Conservation (phyloP, 2,113 vertebrate genomes). For the Centropus unirufus region DNA sequence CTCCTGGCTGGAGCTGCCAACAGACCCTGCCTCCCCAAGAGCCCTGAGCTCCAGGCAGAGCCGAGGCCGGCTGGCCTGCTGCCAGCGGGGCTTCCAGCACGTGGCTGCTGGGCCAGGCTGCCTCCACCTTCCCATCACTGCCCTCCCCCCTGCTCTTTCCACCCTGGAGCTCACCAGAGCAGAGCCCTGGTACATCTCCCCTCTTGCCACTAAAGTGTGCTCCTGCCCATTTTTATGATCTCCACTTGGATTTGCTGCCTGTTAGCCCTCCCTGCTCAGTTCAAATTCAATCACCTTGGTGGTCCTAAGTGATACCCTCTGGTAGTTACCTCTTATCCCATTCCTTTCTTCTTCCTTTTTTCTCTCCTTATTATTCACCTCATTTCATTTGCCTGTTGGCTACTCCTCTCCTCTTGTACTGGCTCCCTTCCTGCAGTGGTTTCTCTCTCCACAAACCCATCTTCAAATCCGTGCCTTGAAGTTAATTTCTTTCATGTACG, state of each 20-base stretch:
- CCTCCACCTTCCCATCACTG: accelerated
- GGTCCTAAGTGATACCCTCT: neutral
- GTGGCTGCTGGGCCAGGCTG: neutral
- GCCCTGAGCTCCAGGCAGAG: neutral
- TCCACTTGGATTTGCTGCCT: neutral
- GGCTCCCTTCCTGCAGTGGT: neutral
- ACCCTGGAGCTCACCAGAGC: neutral
- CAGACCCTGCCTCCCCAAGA: neutral
- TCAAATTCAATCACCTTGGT: neutral
- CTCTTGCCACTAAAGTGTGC: accelerated
- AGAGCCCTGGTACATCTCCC: neutral
- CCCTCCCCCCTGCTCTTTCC: accelerated
- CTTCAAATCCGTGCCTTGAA: neutral
- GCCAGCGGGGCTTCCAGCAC: neutral
- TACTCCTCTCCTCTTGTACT: neutral
- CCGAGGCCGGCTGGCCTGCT: accelerated
- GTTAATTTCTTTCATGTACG: neutral
- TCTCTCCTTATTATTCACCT: neutral
- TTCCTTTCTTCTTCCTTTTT: neutral
- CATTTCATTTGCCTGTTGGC: neutral
- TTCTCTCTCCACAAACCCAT: neutral
- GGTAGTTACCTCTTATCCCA: neutral
- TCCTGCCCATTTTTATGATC: neutral
- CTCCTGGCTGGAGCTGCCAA: neutral
- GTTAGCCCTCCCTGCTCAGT: neutral